Base-by-base conservation (phyloP, 2,888 invertebrate genomes). In the Ophioninae sp. region DNA sequence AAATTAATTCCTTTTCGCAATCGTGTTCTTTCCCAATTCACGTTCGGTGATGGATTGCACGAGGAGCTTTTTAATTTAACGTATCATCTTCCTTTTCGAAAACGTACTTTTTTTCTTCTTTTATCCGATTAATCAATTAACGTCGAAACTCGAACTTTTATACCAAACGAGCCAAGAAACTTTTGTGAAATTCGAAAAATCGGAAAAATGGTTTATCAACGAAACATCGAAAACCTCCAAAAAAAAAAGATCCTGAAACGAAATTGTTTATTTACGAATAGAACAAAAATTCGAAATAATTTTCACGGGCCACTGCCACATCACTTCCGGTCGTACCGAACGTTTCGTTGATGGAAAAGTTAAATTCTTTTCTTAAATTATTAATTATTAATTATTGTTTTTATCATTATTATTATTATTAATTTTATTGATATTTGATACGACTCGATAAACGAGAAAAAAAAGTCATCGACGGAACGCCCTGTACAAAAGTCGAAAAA, bases 251-350 rank as follows among this genome's bases (percentile, higher is more conserved):
- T n/a, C 13, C 13, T 13, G 39, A 51, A 64, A 86, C 86, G 84
- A 84, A 80, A 51, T 87, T 87, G 85, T 85, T 84, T 82, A 86
- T 84, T 79, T 85, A 72, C 56, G 63, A 22, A 73, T 84, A 73
- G 82, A 85, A 78, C 1, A 30, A 30, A 3, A 30, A 30, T 30
- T 72, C 74, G 56, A 75, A 80, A 82, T 87, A 84, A 83, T 86
- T 86, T 81, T 87, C 83, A 78, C 30, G 79, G 85, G 81, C 75
- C 82, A 85, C 78, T 69, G 61, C 56, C 76, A 77, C 58, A 69
- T 73, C 56, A 51, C 81, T 59, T 59, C 63, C 74, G 56, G 74
- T 65, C 9, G 59, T 87, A 85, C 81, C 85, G 86, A 87, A 87
- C 85, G 85, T 87, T 89, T 86, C 85, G 81, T 84, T 72, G 59